Conservation (phyloP, 2,888 invertebrate species). For the Trichogramma evanescens region DNA sequence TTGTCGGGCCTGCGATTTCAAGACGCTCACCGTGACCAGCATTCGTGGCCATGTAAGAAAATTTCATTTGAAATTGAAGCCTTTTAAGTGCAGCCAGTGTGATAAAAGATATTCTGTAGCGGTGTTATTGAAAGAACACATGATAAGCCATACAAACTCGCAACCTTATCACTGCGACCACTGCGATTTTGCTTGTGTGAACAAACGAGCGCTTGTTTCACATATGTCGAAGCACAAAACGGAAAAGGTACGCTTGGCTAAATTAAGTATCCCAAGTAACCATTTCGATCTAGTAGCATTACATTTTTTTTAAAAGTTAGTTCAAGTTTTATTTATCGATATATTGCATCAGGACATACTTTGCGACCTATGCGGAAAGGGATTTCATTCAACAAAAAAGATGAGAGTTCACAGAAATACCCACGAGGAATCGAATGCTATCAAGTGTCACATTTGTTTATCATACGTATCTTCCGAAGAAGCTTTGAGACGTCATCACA, state of each 20-base stretch:
- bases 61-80: conserved; percentile 14
- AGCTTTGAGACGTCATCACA: conserved; percentile 7
- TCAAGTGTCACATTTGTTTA: conserved; percentile 9
- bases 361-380: conserved; percentile 10
- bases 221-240: conserved; percentile 16
- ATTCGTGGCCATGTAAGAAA: conserved; percentile 14
- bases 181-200: conserved; percentile 9
- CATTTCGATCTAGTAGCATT: no score
- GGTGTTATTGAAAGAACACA: conserved; percentile 8
- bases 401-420: conserved; percentile 12
- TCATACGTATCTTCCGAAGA: neutral
- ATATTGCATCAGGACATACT: neutral
- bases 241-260: conserved; percentile 5
- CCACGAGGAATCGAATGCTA: conserved; percentile 13
- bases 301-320: no score
- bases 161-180: conserved; percentile 10
- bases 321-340: no score
- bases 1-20: conserved; percentile 14
- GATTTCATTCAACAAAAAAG: conserved; percentile 8
- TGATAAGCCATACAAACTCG: conserved; percentile 1
- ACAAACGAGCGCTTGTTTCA: conserved; percentile 7
- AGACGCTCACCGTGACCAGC: conserved; percentile 13
- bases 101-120: conserved; percentile 9
- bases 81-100: conserved; percentile 13
- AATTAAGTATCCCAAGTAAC: no score